Evolutionary conservation across 2,888 invertebrate genomes (phyloP), one percentile per base, ranked within the genome.

Genomic region (Caenorhabditis japonica): DNA sequence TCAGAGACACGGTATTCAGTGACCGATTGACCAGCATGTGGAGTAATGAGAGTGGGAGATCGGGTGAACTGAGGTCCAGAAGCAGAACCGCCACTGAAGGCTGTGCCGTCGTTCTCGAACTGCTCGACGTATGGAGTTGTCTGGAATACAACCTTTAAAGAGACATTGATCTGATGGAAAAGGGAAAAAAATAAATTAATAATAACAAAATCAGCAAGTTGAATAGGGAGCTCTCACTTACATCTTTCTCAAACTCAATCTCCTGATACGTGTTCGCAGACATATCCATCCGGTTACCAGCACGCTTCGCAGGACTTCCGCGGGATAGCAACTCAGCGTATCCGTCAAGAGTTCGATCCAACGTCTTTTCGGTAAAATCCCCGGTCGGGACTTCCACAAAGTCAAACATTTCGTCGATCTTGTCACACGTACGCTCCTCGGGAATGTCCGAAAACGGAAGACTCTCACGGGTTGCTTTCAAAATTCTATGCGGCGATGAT

Each of bases 351-450:
- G 60, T 66, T 10, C 53, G 53, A 3, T 73, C 73, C 0, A 73
- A 41, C 5, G 60, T 56, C 36, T 72, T 72, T 4, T 72, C 71
- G 17, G 52, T 55, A 17, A 49, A 72, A 34, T 72, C 64, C 7
- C 58, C 62, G 4, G 71, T 58, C n/a, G 44, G 52, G 10, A 76
- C 78, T 19, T 78, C 73, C 13, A 73, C 78, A 53, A 78, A 78
- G 30, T 71, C 75, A 38, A 78, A 78, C 49, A 78, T 55, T 19
- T 73, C 74, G 46, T 78, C 78, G 30, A 78, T 78, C 39, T 66
- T 73, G 36, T 73, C 73, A 38, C 55, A 73, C 7, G 73, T 73
- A 15, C 73, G 52, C 13, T 73, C 73, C 49, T 73, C 73, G 4
- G 73, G 73, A 41, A 73, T 73, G 27, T 73, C 73, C 17, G 73